A percentile compares a stretch with the other conserved stretches of the same genome.
phyloP scores from a whole-genome alignment of 2,888 invertebrate species.

The Pristionchus mayeri region DNA sequence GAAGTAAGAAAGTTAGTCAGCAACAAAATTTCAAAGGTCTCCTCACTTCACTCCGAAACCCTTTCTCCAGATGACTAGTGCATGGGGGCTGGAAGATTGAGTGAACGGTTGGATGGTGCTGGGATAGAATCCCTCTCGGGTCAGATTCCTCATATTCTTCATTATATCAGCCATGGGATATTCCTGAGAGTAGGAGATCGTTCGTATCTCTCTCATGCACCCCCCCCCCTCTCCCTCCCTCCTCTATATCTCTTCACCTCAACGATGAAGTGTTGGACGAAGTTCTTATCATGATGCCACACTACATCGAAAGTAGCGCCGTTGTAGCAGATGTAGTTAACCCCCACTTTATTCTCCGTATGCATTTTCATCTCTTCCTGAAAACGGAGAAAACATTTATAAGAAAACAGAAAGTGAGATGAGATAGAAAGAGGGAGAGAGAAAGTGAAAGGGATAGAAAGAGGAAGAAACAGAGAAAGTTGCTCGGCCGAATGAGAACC shows the following conservation, averaged over 20 bases:
- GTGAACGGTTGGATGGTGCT: conserved; percentile 58
- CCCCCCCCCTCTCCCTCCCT: neutral
- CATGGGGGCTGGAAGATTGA: conserved; percentile 49
- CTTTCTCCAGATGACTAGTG: conserved; percentile 66
- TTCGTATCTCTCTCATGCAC: too few species aligned
- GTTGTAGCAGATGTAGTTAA: conserved; percentile 55
- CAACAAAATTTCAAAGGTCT: too few species aligned
- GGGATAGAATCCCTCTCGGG: conserved; percentile 60
- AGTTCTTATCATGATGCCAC: conserved; percentile 56
- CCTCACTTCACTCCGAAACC: conserved; percentile 64
- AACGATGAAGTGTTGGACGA: conserved; percentile 60
- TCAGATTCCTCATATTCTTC: conserved; percentile 53
- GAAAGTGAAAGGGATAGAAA: too few species aligned
- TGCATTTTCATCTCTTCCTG: conserved; percentile 54
- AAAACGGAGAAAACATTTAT: too few species aligned
- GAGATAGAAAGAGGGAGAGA: too few species aligned
- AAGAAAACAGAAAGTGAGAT: too few species aligned
- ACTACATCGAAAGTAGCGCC: conserved; percentile 56
- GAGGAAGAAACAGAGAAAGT: neutral
- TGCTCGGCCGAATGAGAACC: too few species aligned
- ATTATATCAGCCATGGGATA: conserved; percentile 58
- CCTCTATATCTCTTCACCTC: conserved; percentile 22
- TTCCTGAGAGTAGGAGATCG: too few species aligned
- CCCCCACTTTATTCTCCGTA: conserved; percentile 55
- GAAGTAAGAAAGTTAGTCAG: too few species aligned